Base-by-base conservation (phyloP, 2,888 invertebrate genomes). In the Euplagia quadripunctaria region DNA sequence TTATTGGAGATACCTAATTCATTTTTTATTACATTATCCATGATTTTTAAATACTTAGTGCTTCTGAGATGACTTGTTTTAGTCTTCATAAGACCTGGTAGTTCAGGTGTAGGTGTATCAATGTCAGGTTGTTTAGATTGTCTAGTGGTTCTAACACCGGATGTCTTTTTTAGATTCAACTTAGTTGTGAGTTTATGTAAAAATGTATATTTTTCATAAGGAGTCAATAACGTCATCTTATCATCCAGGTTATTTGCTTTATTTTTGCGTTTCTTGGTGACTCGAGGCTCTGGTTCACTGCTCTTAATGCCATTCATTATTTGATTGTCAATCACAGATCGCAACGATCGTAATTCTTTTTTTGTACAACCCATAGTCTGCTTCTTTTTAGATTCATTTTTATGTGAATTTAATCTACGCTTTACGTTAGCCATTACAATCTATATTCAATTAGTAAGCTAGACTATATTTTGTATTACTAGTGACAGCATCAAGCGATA, bases 391-490 rank as follows among this genome's bases (percentile, higher is more conserved):
- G 89, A 83, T 77, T 73, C 75, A 76, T 86, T 89, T 88, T 90
- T 91, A 55, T 88, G 87, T 86, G 79, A 86, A 76, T 92, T 93
- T 86, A 89, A 75, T 92, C 89, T 94, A 91, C 84, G 91, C 86
- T 92, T 94, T 86, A 91, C 88, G 84, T 94, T 94, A 93, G 95
- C 96, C 95, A 96, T 96, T 84, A 78, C 83, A 69, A 70, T 86
- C 84, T 88, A 85, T 86, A 86, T 85, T 88, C 84, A 82, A 90
- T 93, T 92, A 92, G 88, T 91, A 93, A 92, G 92, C 92, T 85
- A 83, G 82, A 86, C 85, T 82, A 86, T 80, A 75, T 81, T 75
- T 77, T 71, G 79, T 81, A 81, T 82, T 84, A 79, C 85, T 81
- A 79, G 79, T 83, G 79, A 85, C 78, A 81, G 80, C 82, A 86